phyloP scores from a whole-genome alignment of 2,888 invertebrate genomes.

The Lasius platythorax region DNA sequence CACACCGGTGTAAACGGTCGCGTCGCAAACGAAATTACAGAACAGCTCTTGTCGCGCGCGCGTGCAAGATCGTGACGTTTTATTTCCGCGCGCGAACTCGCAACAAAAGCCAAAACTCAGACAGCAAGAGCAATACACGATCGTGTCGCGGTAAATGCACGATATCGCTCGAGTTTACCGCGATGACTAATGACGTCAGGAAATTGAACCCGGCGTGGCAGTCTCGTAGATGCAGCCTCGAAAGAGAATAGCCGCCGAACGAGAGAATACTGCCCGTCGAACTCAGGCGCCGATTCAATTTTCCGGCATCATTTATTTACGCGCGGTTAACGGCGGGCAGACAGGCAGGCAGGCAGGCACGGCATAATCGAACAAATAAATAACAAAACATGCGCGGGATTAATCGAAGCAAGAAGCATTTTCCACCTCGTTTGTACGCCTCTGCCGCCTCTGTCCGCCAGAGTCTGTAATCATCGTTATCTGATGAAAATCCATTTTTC shows the following conservation, averaged over 20 bases:
- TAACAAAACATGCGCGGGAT: constrained; percentile 28
- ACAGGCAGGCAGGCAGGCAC: constrained; percentile 6
- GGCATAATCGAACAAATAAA: constrained; percentile 41
- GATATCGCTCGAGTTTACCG: constrained; percentile 14
- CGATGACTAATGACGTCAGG: constrained; percentile 53
- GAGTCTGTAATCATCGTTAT: constrained; percentile 2
- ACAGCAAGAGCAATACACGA: not conserved
- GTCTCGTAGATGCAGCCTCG: constrained; percentile 25
- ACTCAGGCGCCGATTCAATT: constrained; percentile 45
- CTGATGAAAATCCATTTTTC: not conserved
- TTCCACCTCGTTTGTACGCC: not conserved
- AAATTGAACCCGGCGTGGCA: constrained; percentile 42
- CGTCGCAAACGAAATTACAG: constrained; percentile 28
- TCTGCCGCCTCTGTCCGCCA: not conserved
- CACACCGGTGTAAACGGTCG: constrained; percentile 25
- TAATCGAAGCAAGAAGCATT: constrained; percentile 8
- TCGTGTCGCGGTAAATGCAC: constrained; percentile 9
- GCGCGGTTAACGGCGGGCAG: constrained; percentile 20
- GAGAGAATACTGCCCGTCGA: constrained; percentile 23
- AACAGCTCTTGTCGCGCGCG: not conserved
- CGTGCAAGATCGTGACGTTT: constrained; percentile 34
- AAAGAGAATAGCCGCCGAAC: constrained; percentile 12
- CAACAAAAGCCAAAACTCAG: not conserved
- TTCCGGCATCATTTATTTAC: constrained; percentile 48
- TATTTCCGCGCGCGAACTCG: constrained; percentile 38